phyloP scores from a whole-genome alignment of 92 coral and sea anemone species.

The Nematostella vectensis region DNA sequence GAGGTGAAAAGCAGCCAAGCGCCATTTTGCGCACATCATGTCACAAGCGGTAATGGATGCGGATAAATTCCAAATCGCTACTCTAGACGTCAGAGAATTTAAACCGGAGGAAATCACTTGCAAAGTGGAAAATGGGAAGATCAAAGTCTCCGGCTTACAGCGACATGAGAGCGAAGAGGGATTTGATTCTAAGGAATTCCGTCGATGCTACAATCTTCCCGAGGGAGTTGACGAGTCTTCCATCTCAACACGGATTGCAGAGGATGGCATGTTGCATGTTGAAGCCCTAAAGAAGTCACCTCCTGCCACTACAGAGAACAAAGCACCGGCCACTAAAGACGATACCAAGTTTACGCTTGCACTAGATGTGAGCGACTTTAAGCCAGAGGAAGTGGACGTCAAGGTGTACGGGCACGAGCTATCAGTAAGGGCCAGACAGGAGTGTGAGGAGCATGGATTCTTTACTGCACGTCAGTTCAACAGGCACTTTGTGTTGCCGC shows the following conservation, averaged over 20 bases:
- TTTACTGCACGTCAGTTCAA: conserved; percentile 67
- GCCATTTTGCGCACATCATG: no score
- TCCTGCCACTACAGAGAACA: no score
- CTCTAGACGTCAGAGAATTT: conserved; percentile 73
- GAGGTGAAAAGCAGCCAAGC: no score
- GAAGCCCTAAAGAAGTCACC: conserved; percentile 50
- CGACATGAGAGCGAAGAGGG: conserved; percentile 80
- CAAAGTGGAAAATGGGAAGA: conserved; percentile 68
- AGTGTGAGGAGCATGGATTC: conserved; percentile 68
- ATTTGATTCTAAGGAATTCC: conserved; percentile 74
- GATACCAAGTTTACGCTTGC: conserved; percentile 68
- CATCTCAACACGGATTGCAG: conserved; percentile 63
- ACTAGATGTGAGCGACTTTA: conserved; percentile 65
- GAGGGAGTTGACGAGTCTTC: conserved; percentile 72
- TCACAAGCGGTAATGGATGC: no score
- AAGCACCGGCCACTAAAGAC: conserved; percentile 52
- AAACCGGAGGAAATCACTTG: conserved; percentile 82
- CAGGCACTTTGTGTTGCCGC: conserved; percentile 75
- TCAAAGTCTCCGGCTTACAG: conserved; percentile 70
- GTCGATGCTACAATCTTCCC: conserved; percentile 73
- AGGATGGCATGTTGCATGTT: conserved; percentile 78
- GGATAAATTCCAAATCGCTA: conserved; percentile 50
- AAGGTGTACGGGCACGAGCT: conserved; percentile 71
- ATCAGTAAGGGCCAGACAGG: conserved; percentile 65
- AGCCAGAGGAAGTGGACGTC: conserved; percentile 78